These are phyloP conservation scores for Hydrotaea cyrtoneurina DNA, from an alignment of 2,888 invertebrate genomes.

Conservation along the genomic window DNA sequence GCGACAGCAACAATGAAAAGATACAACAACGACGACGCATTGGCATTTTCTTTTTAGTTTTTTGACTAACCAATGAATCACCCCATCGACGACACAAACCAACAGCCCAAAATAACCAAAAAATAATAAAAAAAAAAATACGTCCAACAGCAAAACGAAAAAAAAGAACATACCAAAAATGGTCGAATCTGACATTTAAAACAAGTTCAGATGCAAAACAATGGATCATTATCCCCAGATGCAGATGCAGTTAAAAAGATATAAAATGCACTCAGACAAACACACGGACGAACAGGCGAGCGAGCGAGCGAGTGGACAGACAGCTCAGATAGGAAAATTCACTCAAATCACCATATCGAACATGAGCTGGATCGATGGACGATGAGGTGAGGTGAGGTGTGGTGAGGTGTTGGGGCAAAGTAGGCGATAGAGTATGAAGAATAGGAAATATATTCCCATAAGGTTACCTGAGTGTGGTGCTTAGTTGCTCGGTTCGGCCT, in stretches of 20 bases:
- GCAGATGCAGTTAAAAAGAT: constrained; percentile 67
- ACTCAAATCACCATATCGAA: constrained; percentile 67
- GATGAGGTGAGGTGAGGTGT: too few species aligned
- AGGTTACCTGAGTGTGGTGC: constrained; percentile 50
- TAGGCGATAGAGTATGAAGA: constrained; percentile 45
- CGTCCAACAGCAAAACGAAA: neutral
- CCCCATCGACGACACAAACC: constrained; percentile 61
- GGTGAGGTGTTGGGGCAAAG: too few species aligned
- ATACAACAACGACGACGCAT: constrained; percentile 45
- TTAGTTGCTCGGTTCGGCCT: constrained; percentile 68
- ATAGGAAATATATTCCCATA: constrained; percentile 63
- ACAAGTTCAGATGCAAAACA: constrained; percentile 80
- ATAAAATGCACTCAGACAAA: constrained; percentile 38
- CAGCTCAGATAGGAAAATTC: constrained; percentile 52
- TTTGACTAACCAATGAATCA: constrained; percentile 68
- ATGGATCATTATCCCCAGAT: constrained; percentile 79
- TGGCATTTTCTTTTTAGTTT: constrained; percentile 55
- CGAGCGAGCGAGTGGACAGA: constrained; percentile 41
- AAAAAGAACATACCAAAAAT: constrained; percentile 66
- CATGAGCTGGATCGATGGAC: constrained; percentile 63
- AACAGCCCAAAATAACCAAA: constrained; percentile 18
- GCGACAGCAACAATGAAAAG: constrained; percentile 23
- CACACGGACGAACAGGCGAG: neutral
- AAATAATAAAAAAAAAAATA: neutral
- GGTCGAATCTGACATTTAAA: constrained; percentile 75